Base-by-base conservation (phyloP, 2,888 invertebrate species). In the Trichogramma dendrolimi region DNA sequence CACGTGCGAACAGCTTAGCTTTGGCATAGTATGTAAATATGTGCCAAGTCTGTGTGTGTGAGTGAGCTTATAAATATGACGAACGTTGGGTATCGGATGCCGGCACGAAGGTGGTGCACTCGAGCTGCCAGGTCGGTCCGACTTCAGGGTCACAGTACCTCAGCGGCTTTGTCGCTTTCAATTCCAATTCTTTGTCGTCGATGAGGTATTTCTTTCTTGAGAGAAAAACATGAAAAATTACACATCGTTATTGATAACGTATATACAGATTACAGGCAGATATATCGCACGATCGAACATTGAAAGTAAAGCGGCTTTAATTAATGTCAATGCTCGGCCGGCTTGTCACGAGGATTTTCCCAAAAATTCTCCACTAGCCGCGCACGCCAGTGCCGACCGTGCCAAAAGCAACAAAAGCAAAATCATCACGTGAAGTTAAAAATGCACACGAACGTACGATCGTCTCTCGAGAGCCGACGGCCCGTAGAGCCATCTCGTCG, bases 101-200 rank as follows among this genome's bases (percentile, higher is more conserved):
- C 27, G 68, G 65, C 14, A 72, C 57, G 8, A 72, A 55, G 42
- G 68, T 58, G 1, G 69, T 62, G 42, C 58, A 60, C 27, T 70
- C 67, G 8, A 72, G 65, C 49, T 61, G 62, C 72, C 72, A 72
- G 40, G 64, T 55, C 1, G 70, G 53, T 55, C 71, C 71, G 53
- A 62, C 68, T 53, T 69, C 68, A 52, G 66, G 65, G 57, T 71
- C 72, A 39, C 53, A 48, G 46, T 68, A 70, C 7, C 38, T 49
- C 55, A 68, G n/a, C 6, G 66, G 14, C 47, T 63, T 67, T 14
- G 47, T 14, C n/a, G 60, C n/a, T 59, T 67, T 64, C 1, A 69
- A 46, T 4, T 65, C 67, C 10, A 62, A 54, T 38, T 68, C 69
- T 40, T 60, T 58, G 11, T 69, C 65, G 39, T 65, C 44, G 59